Base-by-base conservation (phyloP, 2,797 vertebrate species). In the Pygocentrus nattereri region DNA sequence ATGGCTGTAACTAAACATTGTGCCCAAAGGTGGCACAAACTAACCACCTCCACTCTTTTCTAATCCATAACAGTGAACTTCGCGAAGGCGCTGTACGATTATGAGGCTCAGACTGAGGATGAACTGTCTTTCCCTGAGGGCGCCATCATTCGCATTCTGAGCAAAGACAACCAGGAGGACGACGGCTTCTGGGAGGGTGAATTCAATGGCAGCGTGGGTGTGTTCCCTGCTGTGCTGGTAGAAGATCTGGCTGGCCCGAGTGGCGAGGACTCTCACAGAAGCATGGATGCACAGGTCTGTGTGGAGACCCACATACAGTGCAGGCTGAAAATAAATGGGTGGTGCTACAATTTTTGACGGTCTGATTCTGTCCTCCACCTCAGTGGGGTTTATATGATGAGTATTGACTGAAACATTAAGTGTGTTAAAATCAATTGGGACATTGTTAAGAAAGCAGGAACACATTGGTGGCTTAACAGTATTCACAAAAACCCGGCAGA, bases 111-210 rank as follows among this genome's bases (percentile, higher is more conserved):
- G 88, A 99, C 97, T 0, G 95, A 95, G 0, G 98, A 98, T 0
- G 98, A 99, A 88, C 92, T 99, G 64, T 97, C 98, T 27, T 99
- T 99, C 86, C 97, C 97, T 0, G 98, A 99, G 87, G 98, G 97
- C 44, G 97, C 97, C 52, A 95, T 99, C 88, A 97, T 99, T 88
- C 97, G 97, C 27, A 96, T 99, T 90, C 87, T 99, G 88, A 98
- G 97, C 93, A 95, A 97, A 88, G 96, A 98, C 80, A 98, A 98
- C 68, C 97, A 96, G 75, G 97, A 97, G 62, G 98, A 99, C 0
- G 97, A 99, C n/a, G 98, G 98, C 0, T 99, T 99, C 90, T 99
- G 98, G 98, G 96, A 98, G 90, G 97, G 98, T 1, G 97, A 99
- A 84, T 96, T 99, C 68, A 98, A 93, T 0, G 96, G 97, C 0